Evolutionary conservation across 2,797 vertebrate species (phyloP).

Genomic region (Smutsia temminckii): DNA sequence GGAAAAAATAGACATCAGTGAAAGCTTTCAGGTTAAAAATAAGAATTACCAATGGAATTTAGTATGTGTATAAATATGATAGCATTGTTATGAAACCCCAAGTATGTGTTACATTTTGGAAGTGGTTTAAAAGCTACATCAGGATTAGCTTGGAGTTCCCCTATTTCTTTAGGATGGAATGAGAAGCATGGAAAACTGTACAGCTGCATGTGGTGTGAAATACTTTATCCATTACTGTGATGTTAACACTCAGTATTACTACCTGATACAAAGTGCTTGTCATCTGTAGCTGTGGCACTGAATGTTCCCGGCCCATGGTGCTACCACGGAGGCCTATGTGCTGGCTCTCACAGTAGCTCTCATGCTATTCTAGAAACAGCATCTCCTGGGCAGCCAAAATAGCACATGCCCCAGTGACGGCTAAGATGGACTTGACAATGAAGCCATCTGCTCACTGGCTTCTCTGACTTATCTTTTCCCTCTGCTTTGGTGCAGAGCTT

Average conservation of each 20-base stretch:
- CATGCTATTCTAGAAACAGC: conserved; percentile 54
- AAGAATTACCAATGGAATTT: background rate
- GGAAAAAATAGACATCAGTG: background rate
- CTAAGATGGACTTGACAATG: background rate
- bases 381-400: conserved; percentile 36
- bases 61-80: background rate
- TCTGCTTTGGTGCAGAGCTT: background rate
- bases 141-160: background rate
- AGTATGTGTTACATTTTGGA: background rate
- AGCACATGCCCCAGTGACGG: conserved; percentile 21
- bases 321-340: background rate
- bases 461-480: background rate
- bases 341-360: background rate
- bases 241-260: no score
- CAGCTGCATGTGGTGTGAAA: background rate
- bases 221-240: background rate
- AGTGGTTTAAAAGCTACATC: background rate
- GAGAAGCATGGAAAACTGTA: background rate
- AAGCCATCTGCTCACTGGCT: conserved; percentile 44
- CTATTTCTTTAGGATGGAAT: background rate
- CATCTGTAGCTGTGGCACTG: background rate
- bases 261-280: background rate
- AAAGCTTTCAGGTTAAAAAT: conserved; percentile 1
- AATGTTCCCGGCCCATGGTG: background rate
- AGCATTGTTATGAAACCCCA: background rate